A percentile compares a stretch with the other conserved stretches of the same genome.
Conservation (phyloP, 2,888 invertebrate species). For the Ormyrus pomaceus region DNA sequence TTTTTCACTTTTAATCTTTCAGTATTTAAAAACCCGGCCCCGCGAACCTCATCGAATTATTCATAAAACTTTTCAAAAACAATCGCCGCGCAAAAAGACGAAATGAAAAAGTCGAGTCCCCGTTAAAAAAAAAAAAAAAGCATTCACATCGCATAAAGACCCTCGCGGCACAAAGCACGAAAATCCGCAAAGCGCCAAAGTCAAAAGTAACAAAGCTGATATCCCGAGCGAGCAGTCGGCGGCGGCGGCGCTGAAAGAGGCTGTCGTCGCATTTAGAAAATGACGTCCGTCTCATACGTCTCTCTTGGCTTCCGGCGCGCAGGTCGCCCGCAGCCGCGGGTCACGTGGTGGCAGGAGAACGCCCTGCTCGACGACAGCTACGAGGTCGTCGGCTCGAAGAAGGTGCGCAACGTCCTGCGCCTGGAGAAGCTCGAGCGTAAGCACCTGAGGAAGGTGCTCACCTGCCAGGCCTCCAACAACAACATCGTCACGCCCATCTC, state of each 20-base stretch:
- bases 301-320: neutral
- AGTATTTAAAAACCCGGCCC: neutral
- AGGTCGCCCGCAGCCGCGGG: slow-evolving; percentile 86
- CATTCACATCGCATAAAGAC: slow-evolving; percentile 18
- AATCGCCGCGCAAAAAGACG: neutral
- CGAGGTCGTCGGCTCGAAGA: slow-evolving; percentile 81
- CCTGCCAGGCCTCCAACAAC: slow-evolving; percentile 86
- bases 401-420: slow-evolving; percentile 83
- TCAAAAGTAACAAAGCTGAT: slow-evolving; percentile 25
- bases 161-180: neutral
- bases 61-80: neutral
- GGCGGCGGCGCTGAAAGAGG: neutral
- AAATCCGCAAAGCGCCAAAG: neutral
- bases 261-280: slow-evolving; percentile 24
- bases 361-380: slow-evolving; percentile 84
- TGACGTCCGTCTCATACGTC: neutral
- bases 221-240: neutral
- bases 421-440: slow-evolving; percentile 83
- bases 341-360: slow-evolving; percentile 88
- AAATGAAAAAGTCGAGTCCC: neutral
- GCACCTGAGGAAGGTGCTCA: slow-evolving; percentile 82
- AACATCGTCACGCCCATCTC: slow-evolving; percentile 83
- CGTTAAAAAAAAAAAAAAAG: slow-evolving; percentile 7
- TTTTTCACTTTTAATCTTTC: neutral
- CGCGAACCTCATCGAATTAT: neutral